Evolutionary conservation across 2,797 vertebrate genomes (phyloP).

Genomic region (Arremon brunneinucha): DNA sequence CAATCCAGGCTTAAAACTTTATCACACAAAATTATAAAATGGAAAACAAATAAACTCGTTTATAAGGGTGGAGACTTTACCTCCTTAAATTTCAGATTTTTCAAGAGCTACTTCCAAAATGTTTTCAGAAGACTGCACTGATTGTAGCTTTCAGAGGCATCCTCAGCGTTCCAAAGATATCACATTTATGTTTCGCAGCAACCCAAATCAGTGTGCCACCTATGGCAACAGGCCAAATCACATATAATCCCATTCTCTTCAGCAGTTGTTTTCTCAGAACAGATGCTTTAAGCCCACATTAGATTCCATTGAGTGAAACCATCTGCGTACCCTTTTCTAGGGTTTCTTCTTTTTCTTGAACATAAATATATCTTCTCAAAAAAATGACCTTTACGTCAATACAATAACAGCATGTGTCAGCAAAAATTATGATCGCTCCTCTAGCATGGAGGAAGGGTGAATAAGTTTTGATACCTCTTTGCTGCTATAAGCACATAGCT

Average conservation of each 20-base stretch:
- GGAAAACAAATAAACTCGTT: background rate
- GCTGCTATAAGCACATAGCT: background rate
- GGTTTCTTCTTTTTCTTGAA: background rate
- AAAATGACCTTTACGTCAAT: background rate
- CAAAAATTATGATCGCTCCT: background rate
- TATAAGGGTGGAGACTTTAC: background rate
- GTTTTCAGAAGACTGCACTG: background rate
- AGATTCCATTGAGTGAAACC: conserved; percentile 3
- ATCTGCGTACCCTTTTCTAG: background rate
- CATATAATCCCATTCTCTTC: conserved; percentile 25
- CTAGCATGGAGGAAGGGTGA: fast-evolving
- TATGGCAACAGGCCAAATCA: background rate
- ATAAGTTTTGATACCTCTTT: background rate
- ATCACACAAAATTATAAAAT: background rate
- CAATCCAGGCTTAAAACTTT: background rate
- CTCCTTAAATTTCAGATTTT: background rate
- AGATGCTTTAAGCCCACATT: conserved; percentile 9
- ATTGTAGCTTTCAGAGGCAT: background rate
- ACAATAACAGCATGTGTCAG: background rate
- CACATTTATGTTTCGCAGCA: background rate
- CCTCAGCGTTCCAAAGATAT: background rate
- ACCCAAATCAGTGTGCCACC: background rate
- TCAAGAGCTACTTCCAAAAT: background rate
- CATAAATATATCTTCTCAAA: background rate
- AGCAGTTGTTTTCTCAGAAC: conserved; percentile 47